Evolutionary conservation across 2,888 invertebrate species (phyloP).

Genomic region (Rhogogaster chlorosoma): DNA sequence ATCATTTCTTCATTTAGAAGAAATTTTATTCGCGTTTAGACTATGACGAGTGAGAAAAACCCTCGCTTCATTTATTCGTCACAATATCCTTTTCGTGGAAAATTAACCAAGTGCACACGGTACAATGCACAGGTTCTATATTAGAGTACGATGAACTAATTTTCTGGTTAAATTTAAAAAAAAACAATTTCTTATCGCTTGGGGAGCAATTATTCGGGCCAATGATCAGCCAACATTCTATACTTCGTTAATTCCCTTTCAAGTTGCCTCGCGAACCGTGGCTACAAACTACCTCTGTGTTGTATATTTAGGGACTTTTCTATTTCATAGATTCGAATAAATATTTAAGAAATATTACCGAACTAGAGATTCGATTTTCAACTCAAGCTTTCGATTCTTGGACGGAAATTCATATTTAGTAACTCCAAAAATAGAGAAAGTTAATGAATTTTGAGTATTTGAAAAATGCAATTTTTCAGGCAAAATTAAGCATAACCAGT

Average conservation of each 20-base stretch:
- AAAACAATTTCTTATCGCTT: background rate
- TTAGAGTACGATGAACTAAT: slow-evolving; percentile 7
- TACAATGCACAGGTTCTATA: background rate
- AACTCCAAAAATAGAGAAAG: background rate
- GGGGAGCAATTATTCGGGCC: slow-evolving; percentile 33
- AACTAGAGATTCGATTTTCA: background rate
- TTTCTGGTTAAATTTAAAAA: background rate
- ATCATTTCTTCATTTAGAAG: no score
- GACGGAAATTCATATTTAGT: background rate
- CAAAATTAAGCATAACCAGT: background rate
- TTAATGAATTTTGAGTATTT: background rate
- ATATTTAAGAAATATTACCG: background rate
- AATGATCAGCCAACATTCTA: slow-evolving; percentile 19
- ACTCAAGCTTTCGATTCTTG: background rate
- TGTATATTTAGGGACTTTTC: background rate
- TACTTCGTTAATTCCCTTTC: slow-evolving; percentile 44
- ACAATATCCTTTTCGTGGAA: background rate
- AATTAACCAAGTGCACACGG: slow-evolving; percentile 1
- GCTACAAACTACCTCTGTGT: background rate
- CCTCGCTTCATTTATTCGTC: background rate
- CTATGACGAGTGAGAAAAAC: background rate
- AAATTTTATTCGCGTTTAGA: no score
- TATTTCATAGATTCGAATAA: background rate
- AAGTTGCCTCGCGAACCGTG: slow-evolving; percentile 29
- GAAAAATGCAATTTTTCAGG: background rate